Evolutionary conservation across 1,140 invertebrate species (phyloP).

Genomic region (Anastrepha obliqua): DNA sequence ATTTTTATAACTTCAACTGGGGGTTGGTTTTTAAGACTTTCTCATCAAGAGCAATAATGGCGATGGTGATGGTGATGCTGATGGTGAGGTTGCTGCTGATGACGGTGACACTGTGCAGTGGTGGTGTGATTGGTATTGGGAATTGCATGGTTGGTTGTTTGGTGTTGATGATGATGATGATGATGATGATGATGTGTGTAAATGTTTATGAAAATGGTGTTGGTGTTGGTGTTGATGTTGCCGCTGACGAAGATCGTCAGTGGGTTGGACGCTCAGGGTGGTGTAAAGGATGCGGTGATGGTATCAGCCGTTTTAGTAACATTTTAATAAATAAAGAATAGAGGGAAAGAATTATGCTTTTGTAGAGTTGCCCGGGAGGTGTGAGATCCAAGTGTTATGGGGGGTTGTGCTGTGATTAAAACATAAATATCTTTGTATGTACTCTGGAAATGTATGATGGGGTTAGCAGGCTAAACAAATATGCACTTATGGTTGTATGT

Average conservation of each 20-base stretch:
- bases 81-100: background rate
- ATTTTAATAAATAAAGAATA: slow-evolving; percentile 42
- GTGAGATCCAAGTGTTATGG: slow-evolving; percentile 2
- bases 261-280: background rate
- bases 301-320: slow-evolving; percentile 38
- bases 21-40: slow-evolving; percentile 20
- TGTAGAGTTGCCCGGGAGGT: background rate
- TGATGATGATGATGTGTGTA: slow-evolving; percentile 21
- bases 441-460: background rate
- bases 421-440: background rate
- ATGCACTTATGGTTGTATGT: background rate
- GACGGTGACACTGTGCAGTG: background rate
- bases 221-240: background rate
- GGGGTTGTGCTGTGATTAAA: slow-evolving; percentile 27
- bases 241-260: background rate
- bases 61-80: too few relatives aligned
- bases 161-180: slow-evolving; percentile 10
- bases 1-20: background rate
- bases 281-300: background rate
- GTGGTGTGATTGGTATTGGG: slow-evolving; percentile 20
- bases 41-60: too few relatives aligned
- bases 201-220: slow-evolving; percentile 33
- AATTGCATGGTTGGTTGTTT: slow-evolving; percentile 28
- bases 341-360: background rate
- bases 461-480: background rate